Evolutionary conservation across 2,888 invertebrate species (phyloP), one percentile per base, ranked within the genome.

Genomic region (Oligia fasciuncula): DNA sequence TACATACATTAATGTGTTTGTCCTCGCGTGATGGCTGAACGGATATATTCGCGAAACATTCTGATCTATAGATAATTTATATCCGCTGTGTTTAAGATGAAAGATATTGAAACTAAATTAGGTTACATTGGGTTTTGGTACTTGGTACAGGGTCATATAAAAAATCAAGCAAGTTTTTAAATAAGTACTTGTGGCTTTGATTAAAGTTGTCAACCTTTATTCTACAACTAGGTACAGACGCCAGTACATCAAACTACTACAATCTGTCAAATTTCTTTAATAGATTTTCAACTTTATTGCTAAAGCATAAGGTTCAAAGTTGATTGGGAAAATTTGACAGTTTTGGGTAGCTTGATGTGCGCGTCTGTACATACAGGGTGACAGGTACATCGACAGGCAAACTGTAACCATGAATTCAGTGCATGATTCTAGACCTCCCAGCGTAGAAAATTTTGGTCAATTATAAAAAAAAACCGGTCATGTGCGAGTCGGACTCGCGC

Each of bases 11-110:
- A 73, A 65, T 79, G 54, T n/a, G 51, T 79, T 62, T 79, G 87
- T 68, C 87, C 88, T 88, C 80, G 87, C 86, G 79, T 83, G 83
- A 79, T 66, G 73, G 62, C 78, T 54, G 67, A 84, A 40, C 87
- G 83, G 85, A 88, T 85, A 72, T 83, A 77, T 77, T 77, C 73
- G 70, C 79, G 43, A 85, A 81, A 66, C 82, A 73, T 69, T 76
- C 76, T 77, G 85, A 88, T 88, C 63, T 29, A 62, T 71, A 76
- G 78, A 85, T 85, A 84, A 81, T 66, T 80, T 8, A 69, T 73
- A 83, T 88, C 86, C 86, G 85, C 54, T 66, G 72, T 51, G 54
- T 63, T 49, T 63, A 79, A 87, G 78, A 84, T 80, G 23, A 73
- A 79, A 87, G 80, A 84, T 86, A 84, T 80, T 77, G 74, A 73